phyloP scores from a whole-genome alignment of 1,140 invertebrate genomes.

The Ylistrum balloti region DNA sequence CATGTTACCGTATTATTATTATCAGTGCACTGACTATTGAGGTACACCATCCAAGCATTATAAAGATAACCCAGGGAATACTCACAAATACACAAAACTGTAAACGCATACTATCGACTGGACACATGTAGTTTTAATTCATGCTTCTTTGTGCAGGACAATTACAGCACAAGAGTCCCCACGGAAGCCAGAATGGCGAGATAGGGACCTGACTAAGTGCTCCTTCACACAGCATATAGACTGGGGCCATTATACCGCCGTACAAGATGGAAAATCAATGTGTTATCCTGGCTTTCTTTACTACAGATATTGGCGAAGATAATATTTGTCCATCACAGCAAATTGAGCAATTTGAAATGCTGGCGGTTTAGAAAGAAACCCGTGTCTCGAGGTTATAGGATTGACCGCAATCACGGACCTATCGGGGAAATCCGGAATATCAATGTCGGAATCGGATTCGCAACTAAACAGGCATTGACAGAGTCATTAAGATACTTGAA shows the following conservation, averaged over 20 bases:
- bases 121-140: conserved; percentile 7
- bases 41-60: too few relatives aligned
- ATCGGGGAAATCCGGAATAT: conserved; percentile 10
- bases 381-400: conserved; percentile 1
- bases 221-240: conserved; percentile 33
- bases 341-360: conserved; percentile 39
- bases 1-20: too few relatives aligned
- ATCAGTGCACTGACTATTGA: too few relatives aligned
- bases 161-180: conserved; percentile 32
- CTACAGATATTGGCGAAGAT: conserved; percentile 38
- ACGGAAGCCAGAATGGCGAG: not conserved
- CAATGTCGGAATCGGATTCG: conserved; percentile 1
- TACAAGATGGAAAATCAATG: conserved; percentile 14
- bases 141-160: conserved; percentile 11
- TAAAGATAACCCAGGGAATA: conserved; percentile 8
- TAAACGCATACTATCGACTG: not conserved
- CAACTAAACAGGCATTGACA: conserved; percentile 26
- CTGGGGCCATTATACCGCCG: conserved; percentile 14
- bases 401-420: not conserved
- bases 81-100: not conserved
- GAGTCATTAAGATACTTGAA: conserved; percentile 19
- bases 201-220: not conserved
- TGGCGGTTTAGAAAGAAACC: conserved; percentile 22
- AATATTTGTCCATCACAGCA: conserved; percentile 39
- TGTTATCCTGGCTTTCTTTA: conserved; percentile 11